Evolutionary conservation across 2,797 vertebrate species (phyloP), one percentile per base, ranked within the genome.

Genomic region (Scolopax bukidnonensis): DNA sequence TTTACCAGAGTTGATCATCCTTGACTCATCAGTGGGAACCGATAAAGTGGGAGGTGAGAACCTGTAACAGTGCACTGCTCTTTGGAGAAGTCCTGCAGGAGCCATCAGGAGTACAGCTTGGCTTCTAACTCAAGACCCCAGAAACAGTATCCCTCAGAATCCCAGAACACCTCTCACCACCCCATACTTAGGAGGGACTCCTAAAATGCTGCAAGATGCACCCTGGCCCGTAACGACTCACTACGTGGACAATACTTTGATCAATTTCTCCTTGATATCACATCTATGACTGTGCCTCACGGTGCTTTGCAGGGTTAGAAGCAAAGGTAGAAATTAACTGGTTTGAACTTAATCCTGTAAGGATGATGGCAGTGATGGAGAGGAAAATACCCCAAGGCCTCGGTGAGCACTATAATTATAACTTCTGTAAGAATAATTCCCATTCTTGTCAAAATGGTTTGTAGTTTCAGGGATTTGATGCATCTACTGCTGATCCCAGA

Each of bases 341-440:
- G 25, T 86, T 96, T 93, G 84, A 94, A 91, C 33, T 75, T 89
- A 95, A 94, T 92, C 84, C 73, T 78, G 76, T 79, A 90, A 87
- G 91, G 84, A 82, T 73, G 82, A 79, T 70, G 87, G 92, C 70
- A 93, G 63, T 30, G 74, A 92, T 65, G 82, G 69, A 94, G 82
- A 91, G 30, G 51, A 91, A 88, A 90, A 96, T 45, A 95, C 61
- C 69, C 71, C 4, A 28, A 89, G 89, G 93, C 53, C 59, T 71
- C 75, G 50, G 43, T 47, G 33, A 95, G 73, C 43, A 23, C 73
- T 88, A 1, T 59, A 88, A 90, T 81, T 91, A 89, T 16, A 43
- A 54, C 27, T 90, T 76, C 89, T 56, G 14, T 59, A 70, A 88
- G 69, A 91, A 82, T 74, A 86, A 94, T 57, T 79, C 74, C 80